These are phyloP conservation scores for Callyntrura sp. DNA, from an alignment of 2,888 invertebrate genomes.

Conservation along the genomic window DNA sequence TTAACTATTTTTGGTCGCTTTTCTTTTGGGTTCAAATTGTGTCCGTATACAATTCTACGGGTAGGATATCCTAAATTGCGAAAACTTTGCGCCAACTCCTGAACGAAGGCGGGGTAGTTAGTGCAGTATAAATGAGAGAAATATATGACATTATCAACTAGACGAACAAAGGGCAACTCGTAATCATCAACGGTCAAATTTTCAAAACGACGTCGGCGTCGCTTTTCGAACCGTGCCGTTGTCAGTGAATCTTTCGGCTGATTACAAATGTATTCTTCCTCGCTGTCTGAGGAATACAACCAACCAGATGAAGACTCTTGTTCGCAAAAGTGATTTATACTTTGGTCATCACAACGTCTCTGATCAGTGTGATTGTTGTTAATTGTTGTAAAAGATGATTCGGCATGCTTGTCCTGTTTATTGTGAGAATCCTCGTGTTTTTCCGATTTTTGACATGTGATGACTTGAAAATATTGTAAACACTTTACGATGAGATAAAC, in stretches of 20 bases:
- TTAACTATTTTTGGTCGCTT: constrained; percentile 37
- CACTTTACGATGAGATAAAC: neutral
- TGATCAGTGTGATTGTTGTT: neutral
- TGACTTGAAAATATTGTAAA: constrained; percentile 5
- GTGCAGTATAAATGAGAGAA: constrained; percentile 42
- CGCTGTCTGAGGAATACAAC: constrained; percentile 50
- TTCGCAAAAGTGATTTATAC: neutral
- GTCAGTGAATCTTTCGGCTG: neutral
- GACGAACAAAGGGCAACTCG: constrained; percentile 53
- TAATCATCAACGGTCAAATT: constrained; percentile 33
- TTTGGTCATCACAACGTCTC: neutral
- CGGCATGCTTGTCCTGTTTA: neutral
- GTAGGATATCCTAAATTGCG: neutral
- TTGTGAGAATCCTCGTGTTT: neutral
- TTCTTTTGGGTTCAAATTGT: constrained; percentile 51
- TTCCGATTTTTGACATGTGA: constrained; percentile 44
- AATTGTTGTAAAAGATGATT: neutral
- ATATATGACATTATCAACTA: constrained; percentile 59
- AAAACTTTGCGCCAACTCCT: neutral
- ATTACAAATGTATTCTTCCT: neutral
- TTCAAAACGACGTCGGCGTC: neutral
- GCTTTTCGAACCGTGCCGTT: no score
- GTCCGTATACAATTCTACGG: constrained; percentile 2
- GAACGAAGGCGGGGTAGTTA: constrained; percentile 58
- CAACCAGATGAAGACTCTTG: neutral